A percentile compares a stretch with the other conserved stretches of the same genome.
These are phyloP conservation scores for Agrochola lota DNA, from an alignment of 2,888 invertebrate genomes.

Conservation along the genomic window DNA sequence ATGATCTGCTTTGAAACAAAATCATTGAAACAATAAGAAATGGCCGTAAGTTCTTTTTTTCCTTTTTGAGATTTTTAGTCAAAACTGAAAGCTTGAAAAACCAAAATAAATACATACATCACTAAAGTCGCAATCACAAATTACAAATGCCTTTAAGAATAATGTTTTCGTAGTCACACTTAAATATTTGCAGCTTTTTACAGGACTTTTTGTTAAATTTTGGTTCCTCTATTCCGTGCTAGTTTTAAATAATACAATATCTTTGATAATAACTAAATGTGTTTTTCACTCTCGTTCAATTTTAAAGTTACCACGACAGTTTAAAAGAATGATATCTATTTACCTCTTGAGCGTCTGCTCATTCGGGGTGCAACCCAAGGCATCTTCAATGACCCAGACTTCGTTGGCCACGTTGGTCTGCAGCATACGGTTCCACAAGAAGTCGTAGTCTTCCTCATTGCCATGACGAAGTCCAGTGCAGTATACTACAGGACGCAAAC, in stretches of 20 bases:
- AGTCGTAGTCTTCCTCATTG: conserved; percentile 91
- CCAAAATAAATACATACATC: no score
- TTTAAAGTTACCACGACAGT: not conserved
- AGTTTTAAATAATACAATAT: no score
- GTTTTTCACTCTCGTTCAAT: not conserved
- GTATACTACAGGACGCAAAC: conserved; percentile 91
- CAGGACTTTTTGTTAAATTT: not conserved
- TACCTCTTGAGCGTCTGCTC: conserved; percentile 89
- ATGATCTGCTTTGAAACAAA: conserved; percentile 10
- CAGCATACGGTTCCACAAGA: conserved; percentile 91
- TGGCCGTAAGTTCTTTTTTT: no score
- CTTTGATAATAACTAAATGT: not conserved
- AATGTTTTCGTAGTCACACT: not conserved
- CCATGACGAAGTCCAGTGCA: conserved; percentile 92
- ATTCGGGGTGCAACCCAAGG: conserved; percentile 91
- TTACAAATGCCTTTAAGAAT: not conserved
- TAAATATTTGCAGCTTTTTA: not conserved
- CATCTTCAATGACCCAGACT: conserved; percentile 89
- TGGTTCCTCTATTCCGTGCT: no score
- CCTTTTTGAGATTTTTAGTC: not conserved
- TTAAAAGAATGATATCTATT: not conserved
- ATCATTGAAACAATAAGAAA: not conserved
- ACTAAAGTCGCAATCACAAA: not conserved
- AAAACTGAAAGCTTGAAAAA: not conserved
- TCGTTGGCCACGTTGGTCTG: conserved; percentile 91